Percentiles rank a stretch among this genome's conserved stretches.
Evolutionary conservation across 2,797 vertebrate species (phyloP).

Genomic region (Microctenopoma stevenorrisi): DNA sequence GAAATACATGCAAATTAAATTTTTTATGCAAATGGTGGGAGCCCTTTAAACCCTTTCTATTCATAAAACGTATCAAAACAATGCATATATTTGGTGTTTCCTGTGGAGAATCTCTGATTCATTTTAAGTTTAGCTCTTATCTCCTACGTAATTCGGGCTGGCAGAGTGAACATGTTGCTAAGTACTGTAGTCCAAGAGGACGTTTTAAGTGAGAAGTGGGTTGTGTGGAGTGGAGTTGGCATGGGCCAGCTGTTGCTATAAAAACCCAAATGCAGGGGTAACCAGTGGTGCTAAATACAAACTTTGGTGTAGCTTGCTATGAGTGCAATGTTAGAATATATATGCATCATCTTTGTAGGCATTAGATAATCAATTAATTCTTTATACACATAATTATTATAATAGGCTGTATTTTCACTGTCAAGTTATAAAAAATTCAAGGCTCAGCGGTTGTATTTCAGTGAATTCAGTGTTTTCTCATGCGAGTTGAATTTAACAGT

Average conservation of each 20-base stretch:
- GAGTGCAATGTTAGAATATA: constrained; percentile 5
- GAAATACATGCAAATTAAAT: constrained; percentile 16
- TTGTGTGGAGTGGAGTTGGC: constrained; percentile 50
- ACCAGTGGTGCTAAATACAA: constrained; percentile 33
- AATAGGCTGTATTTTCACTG: not conserved
- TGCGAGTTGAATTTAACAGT: constrained; percentile 20
- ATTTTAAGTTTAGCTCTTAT: constrained; percentile 22
- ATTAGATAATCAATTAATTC: not conserved
- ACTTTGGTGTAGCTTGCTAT: constrained; percentile 15
- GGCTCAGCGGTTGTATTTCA: not conserved
- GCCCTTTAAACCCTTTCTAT: not conserved
- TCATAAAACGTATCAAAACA: constrained; percentile 1
- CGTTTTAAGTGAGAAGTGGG: constrained; percentile 62
- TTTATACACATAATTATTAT: not conserved
- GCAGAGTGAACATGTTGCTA: constrained; percentile 45
- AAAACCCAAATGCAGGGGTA: constrained; percentile 23
- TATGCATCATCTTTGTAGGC: not conserved
- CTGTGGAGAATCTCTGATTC: constrained; percentile 6
- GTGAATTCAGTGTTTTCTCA: constrained; percentile 37
- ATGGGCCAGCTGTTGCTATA: constrained; percentile 39
- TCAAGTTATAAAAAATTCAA: not conserved
- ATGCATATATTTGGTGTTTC: constrained; percentile 10
- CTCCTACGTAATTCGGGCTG: constrained; percentile 19
- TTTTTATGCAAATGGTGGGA: not conserved
- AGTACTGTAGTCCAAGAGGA: constrained; percentile 51